phyloP scores from a whole-genome alignment of 2,888 invertebrate species.

The Blastobasis lacticolella region DNA sequence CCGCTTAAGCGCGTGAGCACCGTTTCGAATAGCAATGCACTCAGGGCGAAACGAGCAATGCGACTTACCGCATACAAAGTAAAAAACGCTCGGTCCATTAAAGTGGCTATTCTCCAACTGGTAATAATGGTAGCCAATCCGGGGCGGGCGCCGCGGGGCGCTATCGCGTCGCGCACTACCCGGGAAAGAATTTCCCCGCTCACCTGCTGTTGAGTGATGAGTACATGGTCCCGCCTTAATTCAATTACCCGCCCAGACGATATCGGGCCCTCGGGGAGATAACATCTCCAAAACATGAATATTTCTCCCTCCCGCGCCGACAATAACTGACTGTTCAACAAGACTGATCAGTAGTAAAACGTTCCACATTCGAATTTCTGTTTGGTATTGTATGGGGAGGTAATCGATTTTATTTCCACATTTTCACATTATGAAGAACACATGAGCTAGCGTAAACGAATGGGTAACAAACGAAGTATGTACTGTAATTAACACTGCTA shows the following conservation, averaged over 20 bases:
- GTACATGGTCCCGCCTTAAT: constrained; percentile 39
- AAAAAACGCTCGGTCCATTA: constrained; percentile 11
- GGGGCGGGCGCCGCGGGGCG: no score
- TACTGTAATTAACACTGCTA: no score
- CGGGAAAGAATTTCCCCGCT: constrained; percentile 14
- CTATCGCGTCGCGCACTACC: no score
- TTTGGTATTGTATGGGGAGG: not conserved
- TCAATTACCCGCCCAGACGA: constrained; percentile 36
- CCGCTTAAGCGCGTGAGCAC: no score
- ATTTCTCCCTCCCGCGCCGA: constrained; percentile 27
- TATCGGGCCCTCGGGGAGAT: constrained; percentile 24
- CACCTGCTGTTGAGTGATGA: constrained; percentile 49
- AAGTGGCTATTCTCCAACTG: constrained; percentile 4
- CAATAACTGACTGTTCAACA: constrained; percentile 25
- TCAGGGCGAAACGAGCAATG: constrained; percentile 6
- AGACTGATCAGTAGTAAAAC: constrained; percentile 21
- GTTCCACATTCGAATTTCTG: constrained; percentile 17
- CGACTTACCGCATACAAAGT: constrained; percentile 6
- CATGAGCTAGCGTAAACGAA: no score
- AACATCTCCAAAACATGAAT: constrained; percentile 23
- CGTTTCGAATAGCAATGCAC: not conserved
- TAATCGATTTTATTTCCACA: not conserved
- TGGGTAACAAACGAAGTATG: no score
- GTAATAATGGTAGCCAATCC: not conserved
- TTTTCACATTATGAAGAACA: no score